Base-by-base conservation (phyloP, 1,140 invertebrate species). In the Elymnias hypermnestra region DNA sequence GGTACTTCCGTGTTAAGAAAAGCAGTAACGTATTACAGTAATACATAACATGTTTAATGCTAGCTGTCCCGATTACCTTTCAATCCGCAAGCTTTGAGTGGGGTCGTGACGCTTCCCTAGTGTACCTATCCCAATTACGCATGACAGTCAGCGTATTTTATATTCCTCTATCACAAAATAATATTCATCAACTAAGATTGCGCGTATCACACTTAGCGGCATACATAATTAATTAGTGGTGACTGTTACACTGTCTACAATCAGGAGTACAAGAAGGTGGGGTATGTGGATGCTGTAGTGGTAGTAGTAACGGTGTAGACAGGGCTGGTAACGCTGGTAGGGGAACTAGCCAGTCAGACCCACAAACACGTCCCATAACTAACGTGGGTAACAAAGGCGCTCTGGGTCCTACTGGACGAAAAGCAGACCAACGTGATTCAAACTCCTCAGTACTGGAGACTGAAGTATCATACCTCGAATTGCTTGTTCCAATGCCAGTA, bases 341-440 rank as follows among this genome's bases (percentile, higher is more conserved):
- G 0, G 82, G 82, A 4, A 85, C 74, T 15, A 85, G 48, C 82
- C 82, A 85, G 0, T 85, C 82, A 0, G 78, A 82, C 0, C 78
- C 77, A 35, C 78, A 85, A 0, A 85, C 77, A n/a, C 78, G 41
- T 0, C 82, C 78, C 78, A 83, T 83, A 10, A 85, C 78, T 26
- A 85, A 38, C 1, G 77, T 72, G 0, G 82, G 77, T 6, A 85
- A 52, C 3, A 83, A 40, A 0, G 75, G 74, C 1, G 75, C 72
- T 3, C 78, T 55, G 0, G 71, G 78, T 0, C 77, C 76, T 0
- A 85, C 82, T 0, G 82, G 82, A 0, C 82, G 57, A 42, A 85
- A 85, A 0, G 82, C 82, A 0, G 82, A 85, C 82, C 82, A 85
- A 17, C 78, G 53, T 0, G 64, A 53, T 35, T 77, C 66, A 0